Evolutionary conservation across 2,797 vertebrate species (phyloP).

Genomic region (Tadarida brasiliensis): DNA sequence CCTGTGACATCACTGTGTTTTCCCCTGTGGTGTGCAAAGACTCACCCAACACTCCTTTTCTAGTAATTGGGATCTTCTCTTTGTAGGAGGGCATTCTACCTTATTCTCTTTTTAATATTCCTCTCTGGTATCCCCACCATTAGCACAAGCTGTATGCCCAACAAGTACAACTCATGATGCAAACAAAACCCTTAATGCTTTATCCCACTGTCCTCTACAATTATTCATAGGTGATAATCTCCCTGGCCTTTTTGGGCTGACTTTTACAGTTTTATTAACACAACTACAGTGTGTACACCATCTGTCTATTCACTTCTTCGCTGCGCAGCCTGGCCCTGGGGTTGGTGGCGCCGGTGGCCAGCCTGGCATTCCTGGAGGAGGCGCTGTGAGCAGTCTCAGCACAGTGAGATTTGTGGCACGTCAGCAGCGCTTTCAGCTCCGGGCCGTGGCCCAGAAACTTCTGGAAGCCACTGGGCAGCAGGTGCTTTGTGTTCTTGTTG

Average conservation of each 20-base stretch:
- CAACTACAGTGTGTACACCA: background rate
- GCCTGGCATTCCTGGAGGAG: background rate
- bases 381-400: background rate
- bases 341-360: background rate
- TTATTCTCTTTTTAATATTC: background rate
- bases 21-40: background rate
- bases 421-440: background rate
- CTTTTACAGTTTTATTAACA: background rate
- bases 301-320: background rate
- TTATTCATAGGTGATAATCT: background rate
- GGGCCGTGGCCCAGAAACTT: background rate
- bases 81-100: background rate
- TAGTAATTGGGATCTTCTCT: background rate
- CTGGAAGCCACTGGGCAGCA: background rate
- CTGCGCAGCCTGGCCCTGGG: background rate
- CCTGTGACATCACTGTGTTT: background rate
- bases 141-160: background rate
- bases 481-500: background rate
- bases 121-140: background rate
- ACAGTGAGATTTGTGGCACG: background rate
- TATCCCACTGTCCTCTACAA: background rate
- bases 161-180: background rate
- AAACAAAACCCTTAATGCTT: background rate
- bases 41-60: background rate
- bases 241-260: background rate